phyloP scores from a whole-genome alignment of 2,888 invertebrate genomes.

The Parascotia fuliginaria region DNA sequence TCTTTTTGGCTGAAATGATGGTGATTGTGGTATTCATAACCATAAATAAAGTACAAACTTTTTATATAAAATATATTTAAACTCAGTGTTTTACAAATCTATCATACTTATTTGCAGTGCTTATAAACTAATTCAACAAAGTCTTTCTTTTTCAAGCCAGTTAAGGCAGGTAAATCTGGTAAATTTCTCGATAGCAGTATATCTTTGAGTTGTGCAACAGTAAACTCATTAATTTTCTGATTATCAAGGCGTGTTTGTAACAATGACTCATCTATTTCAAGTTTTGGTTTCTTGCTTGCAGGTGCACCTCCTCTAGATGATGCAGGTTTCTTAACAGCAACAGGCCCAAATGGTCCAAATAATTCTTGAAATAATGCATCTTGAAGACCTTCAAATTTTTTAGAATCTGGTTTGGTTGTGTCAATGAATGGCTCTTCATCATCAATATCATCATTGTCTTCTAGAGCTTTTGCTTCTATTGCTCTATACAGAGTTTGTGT shows the following conservation, averaged over 20 bases:
- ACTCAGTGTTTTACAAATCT: neutral
- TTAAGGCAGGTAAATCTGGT: conserved; percentile 58
- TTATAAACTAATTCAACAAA: conserved; percentile 70
- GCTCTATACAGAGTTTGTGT: conserved; percentile 87
- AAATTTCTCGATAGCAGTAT: conserved; percentile 63
- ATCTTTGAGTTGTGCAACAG: conserved; percentile 65
- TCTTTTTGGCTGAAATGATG: no score
- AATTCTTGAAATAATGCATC: conserved; percentile 73
- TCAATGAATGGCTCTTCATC: conserved; percentile 83
- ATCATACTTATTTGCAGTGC: conserved; percentile 45
- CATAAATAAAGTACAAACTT: no score
- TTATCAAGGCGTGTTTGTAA: conserved; percentile 54
- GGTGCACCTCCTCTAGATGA: conserved; percentile 31
- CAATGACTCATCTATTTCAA: conserved; percentile 60
- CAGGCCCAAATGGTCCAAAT: conserved; percentile 72
- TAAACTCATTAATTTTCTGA: conserved; percentile 60
- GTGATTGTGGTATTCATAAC: no score
- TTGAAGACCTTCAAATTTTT: conserved; percentile 57
- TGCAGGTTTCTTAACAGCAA: conserved; percentile 57
- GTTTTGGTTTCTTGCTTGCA: conserved; percentile 49
- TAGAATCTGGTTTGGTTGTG: conserved; percentile 71
- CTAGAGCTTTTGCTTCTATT: conserved; percentile 88
- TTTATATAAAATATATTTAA: no score
- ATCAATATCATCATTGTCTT: conserved; percentile 84
- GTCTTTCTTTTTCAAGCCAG: conserved; percentile 68